phyloP scores from a whole-genome alignment of 2,113 vertebrate species.

The Burhinus oedicnemus region DNA sequence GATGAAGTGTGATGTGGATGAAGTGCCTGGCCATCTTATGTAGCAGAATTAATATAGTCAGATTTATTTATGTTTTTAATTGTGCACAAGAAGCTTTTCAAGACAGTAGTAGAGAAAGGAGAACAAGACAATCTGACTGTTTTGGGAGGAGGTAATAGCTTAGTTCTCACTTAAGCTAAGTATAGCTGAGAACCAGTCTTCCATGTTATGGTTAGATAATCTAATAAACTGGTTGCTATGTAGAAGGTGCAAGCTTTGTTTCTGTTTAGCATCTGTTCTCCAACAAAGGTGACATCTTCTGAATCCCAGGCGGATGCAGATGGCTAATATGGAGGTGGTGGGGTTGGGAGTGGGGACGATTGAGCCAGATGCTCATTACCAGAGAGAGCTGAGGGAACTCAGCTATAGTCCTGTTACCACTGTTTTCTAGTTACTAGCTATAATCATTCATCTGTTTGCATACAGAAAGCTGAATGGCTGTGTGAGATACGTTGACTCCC shows the following conservation, averaged over 20 bases:
- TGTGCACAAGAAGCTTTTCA: not conserved
- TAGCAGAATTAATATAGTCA: not conserved
- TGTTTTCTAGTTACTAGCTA: not conserved
- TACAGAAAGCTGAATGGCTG: not conserved
- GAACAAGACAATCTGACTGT: not conserved
- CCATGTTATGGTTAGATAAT: not conserved
- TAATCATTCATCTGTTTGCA: not conserved
- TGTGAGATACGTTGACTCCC: not conserved
- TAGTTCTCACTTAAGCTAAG: not conserved
- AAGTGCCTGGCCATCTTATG: not conserved
- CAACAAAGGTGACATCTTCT: not conserved
- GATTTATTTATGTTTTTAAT: not conserved
- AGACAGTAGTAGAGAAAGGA: not conserved
- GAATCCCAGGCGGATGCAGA: not conserved
- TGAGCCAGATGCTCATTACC: not conserved
- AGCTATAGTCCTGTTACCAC: not conserved
- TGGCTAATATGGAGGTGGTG: not conserved
- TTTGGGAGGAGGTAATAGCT: not conserved
- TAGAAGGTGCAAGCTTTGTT: not conserved
- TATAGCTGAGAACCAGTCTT: not conserved
- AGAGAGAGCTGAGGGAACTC: not conserved
- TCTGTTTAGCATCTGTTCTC: not conserved
- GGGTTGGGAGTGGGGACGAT: no score
- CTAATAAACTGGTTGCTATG: not conserved
- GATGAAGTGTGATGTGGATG: not conserved